Percentiles rank a stretch among this genome's conserved stretches.
phyloP scores from a whole-genome alignment of 2,797 vertebrate species.

The Margarornis squamiger region DNA sequence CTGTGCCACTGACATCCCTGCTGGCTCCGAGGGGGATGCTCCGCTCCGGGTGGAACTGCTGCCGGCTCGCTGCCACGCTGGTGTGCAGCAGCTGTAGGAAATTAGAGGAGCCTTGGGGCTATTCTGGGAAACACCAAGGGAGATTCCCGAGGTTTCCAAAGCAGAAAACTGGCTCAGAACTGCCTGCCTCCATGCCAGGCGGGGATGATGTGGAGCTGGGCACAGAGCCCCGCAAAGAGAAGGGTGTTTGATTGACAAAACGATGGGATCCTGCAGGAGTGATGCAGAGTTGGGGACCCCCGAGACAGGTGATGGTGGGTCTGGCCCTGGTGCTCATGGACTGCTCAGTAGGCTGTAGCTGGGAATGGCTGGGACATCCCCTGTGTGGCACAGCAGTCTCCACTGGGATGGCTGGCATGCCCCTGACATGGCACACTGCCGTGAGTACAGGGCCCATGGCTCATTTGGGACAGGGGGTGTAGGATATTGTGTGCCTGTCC shows the following conservation, averaged over 20 bases:
- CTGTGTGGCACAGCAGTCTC: not conserved
- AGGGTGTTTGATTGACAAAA: not conserved
- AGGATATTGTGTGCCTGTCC: accelerated
- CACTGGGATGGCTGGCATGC: accelerated
- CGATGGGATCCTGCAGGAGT: not conserved
- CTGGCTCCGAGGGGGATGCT: not conserved
- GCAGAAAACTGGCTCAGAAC: conserved; percentile 35
- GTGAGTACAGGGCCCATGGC: accelerated
- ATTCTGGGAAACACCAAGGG: conserved; percentile 50
- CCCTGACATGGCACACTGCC: accelerated
- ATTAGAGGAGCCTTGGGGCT: conserved; percentile 36
- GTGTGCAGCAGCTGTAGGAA: conserved; percentile 34
- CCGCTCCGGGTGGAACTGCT: not conserved
- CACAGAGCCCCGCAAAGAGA: not conserved
- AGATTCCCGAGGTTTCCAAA: conserved; percentile 44
- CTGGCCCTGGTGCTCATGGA: not conserved
- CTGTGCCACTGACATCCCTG: not conserved
- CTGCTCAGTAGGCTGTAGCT: not conserved
- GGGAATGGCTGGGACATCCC: not conserved
- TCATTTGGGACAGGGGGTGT: not conserved
- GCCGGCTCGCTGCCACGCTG: not conserved
- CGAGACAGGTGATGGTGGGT: accelerated
- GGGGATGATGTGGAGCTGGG: conserved; percentile 3
- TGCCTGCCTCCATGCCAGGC: not conserved
- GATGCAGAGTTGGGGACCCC: accelerated